Evolutionary conservation across 2,797 vertebrate species (phyloP).

Genomic region (Thaleichthys pacificus): DNA sequence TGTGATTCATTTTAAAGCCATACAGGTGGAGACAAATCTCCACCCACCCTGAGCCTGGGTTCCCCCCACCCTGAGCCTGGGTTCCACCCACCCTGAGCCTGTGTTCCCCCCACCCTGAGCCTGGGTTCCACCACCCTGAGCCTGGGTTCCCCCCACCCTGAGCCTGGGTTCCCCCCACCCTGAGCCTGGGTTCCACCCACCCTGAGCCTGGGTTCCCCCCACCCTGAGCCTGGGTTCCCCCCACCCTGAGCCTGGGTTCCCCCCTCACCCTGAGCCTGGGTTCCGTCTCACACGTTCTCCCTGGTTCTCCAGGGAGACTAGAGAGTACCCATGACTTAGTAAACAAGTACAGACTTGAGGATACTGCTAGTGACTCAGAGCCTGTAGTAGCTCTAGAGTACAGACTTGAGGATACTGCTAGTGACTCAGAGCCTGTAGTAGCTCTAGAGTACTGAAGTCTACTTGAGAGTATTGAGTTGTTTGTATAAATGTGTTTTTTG

Average conservation of each 20-base stretch:
- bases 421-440: no score
- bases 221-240: background rate
- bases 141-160: background rate
- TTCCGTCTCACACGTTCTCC: background rate
- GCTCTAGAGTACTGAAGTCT: no score
- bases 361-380: no score
- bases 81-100: no score
- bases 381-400: no score
- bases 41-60: background rate
- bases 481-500: no score
- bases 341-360: no score
- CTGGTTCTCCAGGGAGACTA: background rate
- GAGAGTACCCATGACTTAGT: no score
- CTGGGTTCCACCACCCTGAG: background rate
- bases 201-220: background rate
- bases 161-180: background rate
- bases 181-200: background rate
- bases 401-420: no score
- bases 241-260: background rate
- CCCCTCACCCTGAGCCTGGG: no score
- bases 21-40: constrained; percentile 42
- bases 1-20: constrained; percentile 34
- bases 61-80: background rate
- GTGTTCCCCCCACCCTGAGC: no score
- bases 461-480: no score